Evolutionary conservation across 2,797 vertebrate species (phyloP), one percentile per base, ranked within the genome.

Genomic region (Bradypodion ventrale): DNA sequence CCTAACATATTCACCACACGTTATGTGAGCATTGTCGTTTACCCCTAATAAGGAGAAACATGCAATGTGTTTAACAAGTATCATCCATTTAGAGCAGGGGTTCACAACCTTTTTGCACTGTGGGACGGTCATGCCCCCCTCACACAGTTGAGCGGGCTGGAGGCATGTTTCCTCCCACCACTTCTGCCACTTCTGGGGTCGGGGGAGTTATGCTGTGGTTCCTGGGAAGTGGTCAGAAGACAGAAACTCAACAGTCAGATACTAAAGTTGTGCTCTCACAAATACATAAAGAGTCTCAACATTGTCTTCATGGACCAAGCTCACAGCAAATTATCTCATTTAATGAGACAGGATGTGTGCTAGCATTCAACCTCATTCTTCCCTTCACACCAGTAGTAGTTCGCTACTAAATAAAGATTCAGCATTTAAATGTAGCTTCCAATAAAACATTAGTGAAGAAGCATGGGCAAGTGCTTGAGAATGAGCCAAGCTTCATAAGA

Each of bases 181-280:
- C n/a, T n/a, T n/a, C n/a, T n/a, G n/a, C n/a, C n/a, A n/a, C n/a
- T n/a, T n/a, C n/a, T n/a, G n/a, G n/a, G n/a, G n/a, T n/a, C n/a
- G n/a, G n/a, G n/a, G n/a, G n/a, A 29, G 29, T 29, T 0, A 0
- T 2, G 59, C 23, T 37, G 25, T 56, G 42, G 40, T n/a, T 27
- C 4, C n/a, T n/a, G 19, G 29, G 10, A n/a, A 12, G 27, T 13
- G 1, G 9, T 15, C 3, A n/a, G 29, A n/a, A 12, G 49, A 13
- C 7, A 37, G 27, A 12, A n/a, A 46, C n/a, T 23, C 32, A 44
- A 35, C 23, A 52, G 42, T 63, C 10, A 9, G 44, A 35, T 27
- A 76, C n/a, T 27, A 76, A 27, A 60, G 27, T 1, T 37, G 35
- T n/a, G 27, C 13, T 56, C 52, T 19, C 15, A 56, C 12, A 56